These are phyloP conservation scores for Rhadina sibilatrix DNA, from an alignment of 2,113 vertebrate species.

Conservation along the genomic window DNA sequence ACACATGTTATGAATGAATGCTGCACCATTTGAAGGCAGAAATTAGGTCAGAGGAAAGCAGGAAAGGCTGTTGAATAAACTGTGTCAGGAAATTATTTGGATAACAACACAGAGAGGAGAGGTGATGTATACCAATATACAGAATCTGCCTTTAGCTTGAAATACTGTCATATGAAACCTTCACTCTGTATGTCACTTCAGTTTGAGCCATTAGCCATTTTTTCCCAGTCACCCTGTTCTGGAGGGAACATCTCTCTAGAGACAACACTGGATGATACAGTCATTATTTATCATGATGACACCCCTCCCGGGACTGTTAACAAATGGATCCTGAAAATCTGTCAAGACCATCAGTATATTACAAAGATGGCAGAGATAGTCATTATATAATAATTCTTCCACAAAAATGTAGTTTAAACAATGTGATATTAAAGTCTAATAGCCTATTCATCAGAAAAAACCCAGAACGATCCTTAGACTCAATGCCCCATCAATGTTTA, in stretches of 20 bases:
- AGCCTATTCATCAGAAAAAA: neutral
- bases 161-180: neutral
- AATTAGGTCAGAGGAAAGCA: neutral
- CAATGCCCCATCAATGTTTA: neutral
- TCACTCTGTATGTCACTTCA: neutral
- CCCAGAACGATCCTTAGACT: neutral
- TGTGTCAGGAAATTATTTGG: neutral
- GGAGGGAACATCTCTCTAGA: neutral
- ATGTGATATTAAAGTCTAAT: neutral
- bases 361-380: neutral
- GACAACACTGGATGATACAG: neutral
- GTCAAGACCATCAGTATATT: slow-evolving; percentile 9
- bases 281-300: slow-evolving; percentile 44
- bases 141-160: neutral
- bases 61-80: neutral
- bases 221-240: neutral
- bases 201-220: slow-evolving; percentile 4
- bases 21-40: neutral
- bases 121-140: neutral
- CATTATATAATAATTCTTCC: neutral
- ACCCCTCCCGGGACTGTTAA: neutral
- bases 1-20: neutral
- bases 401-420: neutral
- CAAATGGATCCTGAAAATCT: slow-evolving; percentile 13
- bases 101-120: neutral